Evolutionary conservation across 2,113 vertebrate species (phyloP), one percentile per base, ranked within the genome.

Genomic region (Apodemus sylvaticus): DNA sequence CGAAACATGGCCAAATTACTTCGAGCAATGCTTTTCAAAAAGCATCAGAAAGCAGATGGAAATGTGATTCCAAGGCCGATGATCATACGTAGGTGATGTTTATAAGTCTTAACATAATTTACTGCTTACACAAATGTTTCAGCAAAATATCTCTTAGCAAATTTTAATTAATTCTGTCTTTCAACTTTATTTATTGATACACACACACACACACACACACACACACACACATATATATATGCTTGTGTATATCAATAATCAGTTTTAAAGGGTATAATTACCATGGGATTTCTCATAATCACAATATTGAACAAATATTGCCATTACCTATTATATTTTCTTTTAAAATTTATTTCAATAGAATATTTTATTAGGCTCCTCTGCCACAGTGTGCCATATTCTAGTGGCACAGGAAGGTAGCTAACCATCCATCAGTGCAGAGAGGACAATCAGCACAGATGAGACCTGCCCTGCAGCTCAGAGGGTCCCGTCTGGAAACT

Each of bases 1-100:
- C 29, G 60, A 66, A 94, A 83, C 2, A n/a, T n/a, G 48, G 19
- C 7, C 45, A 79, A 60, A 95, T 0, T 36, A 73, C 48, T 73
- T 4, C 6, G n/a, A 9, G 53, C 9, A 62, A 82, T 13, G 31
- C 48, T 91, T 88, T 86, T 91, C 68, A 93, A 97, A 92, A 60
- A 73, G 42, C 71, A 48, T 4, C 92, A 83, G 1, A 64, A 82
- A 70, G 45, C 26, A 81, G 20, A 26, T 85, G 22, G 29, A 71
- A 91, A 26, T 13, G 0, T 42, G 45, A 58, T 42, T 82, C 45
- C 51, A 91, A 86, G 51, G 77, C 86, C 51, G 91, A 16, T 45
- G 36, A 81, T 74, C 31, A 90, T 16, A n/a, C 10, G 74, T 64
- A 78, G 70, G 5, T 6, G 60, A 70, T 78, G 20, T 55, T 83